A percentile compares a stretch with the other conserved stretches of the same genome.
phyloP scores from a whole-genome alignment of 2,113 vertebrate species.

The Podarcis raffonei region DNA sequence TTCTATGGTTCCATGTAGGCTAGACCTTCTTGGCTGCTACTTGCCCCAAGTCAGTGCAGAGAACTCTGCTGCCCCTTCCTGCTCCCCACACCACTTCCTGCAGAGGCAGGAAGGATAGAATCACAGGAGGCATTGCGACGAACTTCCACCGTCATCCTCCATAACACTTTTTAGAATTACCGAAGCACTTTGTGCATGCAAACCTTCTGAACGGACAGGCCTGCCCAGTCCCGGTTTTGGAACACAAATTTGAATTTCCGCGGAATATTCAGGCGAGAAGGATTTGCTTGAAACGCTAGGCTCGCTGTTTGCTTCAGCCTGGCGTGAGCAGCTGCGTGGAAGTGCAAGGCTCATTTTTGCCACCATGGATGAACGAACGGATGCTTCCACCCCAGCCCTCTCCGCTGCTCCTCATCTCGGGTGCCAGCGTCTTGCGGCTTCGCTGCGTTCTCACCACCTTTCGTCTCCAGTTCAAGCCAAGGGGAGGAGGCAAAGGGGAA shows the following conservation, averaged over 20 bases:
- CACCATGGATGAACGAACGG: no score
- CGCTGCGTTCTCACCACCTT: constrained; percentile 54
- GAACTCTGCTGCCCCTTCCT: no score
- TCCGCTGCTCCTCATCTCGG: constrained; percentile 31
- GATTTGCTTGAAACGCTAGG: not conserved
- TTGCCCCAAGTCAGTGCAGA: no score
- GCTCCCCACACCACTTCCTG: no score
- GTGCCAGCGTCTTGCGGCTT: constrained; percentile 52
- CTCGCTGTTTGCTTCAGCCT: not conserved
- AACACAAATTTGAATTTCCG: not conserved
- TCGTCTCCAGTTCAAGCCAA: constrained; percentile 70
- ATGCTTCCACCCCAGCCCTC: not conserved
- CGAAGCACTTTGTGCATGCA: no score
- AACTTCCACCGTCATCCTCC: no score
- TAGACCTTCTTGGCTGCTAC: no score
- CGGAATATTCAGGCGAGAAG: not conserved
- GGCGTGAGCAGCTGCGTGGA: no score
- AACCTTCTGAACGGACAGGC: not conserved
- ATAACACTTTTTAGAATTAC: no score
- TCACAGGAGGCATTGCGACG: no score
- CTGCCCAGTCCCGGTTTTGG: not conserved
- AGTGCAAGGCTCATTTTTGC: not conserved
- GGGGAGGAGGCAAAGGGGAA: constrained; percentile 58
- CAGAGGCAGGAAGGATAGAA: not conserved
- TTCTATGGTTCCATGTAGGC: no score